Percentiles rank a stretch among this genome's conserved stretches.
Conservation (phyloP, 2,888 invertebrate genomes). For the Lymantria dispar region DNA sequence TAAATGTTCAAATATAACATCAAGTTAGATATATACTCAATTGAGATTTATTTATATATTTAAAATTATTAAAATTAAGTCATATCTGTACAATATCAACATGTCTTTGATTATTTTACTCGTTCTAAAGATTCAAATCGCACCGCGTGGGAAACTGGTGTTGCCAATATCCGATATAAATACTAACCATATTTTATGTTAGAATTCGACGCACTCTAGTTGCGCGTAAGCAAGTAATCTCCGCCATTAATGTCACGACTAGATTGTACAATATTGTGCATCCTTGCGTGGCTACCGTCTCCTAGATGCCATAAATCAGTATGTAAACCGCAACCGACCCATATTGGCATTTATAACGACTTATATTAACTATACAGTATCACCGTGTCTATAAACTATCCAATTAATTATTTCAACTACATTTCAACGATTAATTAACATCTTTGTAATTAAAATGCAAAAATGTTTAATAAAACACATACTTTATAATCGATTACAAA, state of each 20-base stretch:
- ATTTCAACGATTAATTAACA: slow-evolving; percentile 38
- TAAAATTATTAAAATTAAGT: slow-evolving; percentile 18
- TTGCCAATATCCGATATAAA: slow-evolving; percentile 43
- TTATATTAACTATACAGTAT: slow-evolving; percentile 20
- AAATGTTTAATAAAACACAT: slow-evolving; percentile 34
- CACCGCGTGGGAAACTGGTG: slow-evolving; percentile 69
- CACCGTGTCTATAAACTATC: slow-evolving; percentile 31
- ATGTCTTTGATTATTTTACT: slow-evolving; percentile 17
- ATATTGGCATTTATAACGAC: slow-evolving; percentile 41
- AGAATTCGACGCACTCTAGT: slow-evolving; percentile 62
- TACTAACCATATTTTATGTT: slow-evolving; percentile 64
- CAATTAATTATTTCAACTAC: slow-evolving; percentile 39
- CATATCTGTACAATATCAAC: slow-evolving; percentile 23
- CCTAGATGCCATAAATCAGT: slow-evolving; percentile 44
- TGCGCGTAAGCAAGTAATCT: slow-evolving; percentile 54
- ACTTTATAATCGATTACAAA: neutral
- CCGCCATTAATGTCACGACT: slow-evolving; percentile 63
- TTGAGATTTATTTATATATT: slow-evolving; percentile 6
- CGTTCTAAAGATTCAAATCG: slow-evolving; percentile 11
- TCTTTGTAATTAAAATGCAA: slow-evolving; percentile 40
- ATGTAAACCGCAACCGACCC: slow-evolving; percentile 43
- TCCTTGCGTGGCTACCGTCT: slow-evolving; percentile 56
- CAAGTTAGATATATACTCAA: neutral
- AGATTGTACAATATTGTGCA: slow-evolving; percentile 71
- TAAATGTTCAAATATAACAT: slow-evolving; percentile 1